These are phyloP conservation scores for Pararge aegeria DNA, from an alignment of 1,140 invertebrate genomes.

Conservation along the genomic window DNA sequence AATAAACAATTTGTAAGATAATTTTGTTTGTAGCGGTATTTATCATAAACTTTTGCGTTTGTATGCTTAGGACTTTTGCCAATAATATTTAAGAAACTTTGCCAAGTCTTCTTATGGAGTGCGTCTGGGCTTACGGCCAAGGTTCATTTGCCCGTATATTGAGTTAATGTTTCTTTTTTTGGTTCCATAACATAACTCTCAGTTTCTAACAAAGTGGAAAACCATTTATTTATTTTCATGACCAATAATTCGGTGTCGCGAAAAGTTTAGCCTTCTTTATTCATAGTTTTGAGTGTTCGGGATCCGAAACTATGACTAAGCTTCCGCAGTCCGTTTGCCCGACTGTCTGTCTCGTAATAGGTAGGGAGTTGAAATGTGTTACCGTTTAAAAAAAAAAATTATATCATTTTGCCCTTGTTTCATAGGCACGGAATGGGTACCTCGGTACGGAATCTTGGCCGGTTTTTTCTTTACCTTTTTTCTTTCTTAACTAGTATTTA, in stretches of 20 bases:
- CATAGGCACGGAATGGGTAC: too few relatives aligned
- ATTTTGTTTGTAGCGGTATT: conserved; percentile 4
- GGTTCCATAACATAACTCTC: conserved; percentile 9
- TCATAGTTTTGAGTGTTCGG: too few relatives aligned
- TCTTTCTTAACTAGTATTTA: too few relatives aligned
- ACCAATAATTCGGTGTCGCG: conserved; percentile 2
- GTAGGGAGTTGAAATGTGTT: too few relatives aligned
- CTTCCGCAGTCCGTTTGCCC: too few relatives aligned
- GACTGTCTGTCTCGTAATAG: too few relatives aligned
- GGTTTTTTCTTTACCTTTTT: too few relatives aligned
- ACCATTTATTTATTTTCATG: conserved; percentile 2
- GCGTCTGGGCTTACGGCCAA: conserved; percentile 29
- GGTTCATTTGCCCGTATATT: conserved; percentile 29
- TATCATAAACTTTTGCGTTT: conserved; percentile 1
- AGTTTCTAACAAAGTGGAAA: conserved; percentile 1
- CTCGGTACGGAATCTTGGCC: too few relatives aligned
- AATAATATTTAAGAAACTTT: conserved; percentile 26
- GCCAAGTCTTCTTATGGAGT: conserved; percentile 28
- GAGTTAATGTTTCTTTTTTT: conserved; percentile 18
- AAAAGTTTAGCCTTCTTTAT: background rate
- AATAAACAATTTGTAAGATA: background rate
- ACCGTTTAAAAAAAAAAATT: too few relatives aligned
- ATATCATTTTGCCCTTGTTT: too few relatives aligned
- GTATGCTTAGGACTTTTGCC: conserved; percentile 25
- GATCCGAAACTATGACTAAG: too few relatives aligned